phyloP scores from a whole-genome alignment of 2,797 vertebrate species.

The Microhierax caerulescens region DNA sequence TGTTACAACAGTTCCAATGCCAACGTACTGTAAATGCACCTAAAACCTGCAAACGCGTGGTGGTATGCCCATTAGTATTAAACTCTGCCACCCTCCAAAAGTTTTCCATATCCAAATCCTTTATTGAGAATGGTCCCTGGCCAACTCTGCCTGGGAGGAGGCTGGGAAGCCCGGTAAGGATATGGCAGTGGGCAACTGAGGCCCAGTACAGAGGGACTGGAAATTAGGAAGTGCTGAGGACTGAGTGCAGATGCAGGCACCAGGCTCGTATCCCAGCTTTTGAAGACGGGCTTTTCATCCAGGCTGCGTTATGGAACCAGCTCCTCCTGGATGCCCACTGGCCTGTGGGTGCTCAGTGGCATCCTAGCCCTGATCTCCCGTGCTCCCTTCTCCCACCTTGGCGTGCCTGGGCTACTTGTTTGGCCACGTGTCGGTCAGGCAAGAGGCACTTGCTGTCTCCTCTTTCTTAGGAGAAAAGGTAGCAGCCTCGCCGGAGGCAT shows the following conservation, averaged over 20 bases:
- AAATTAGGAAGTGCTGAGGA: not conserved
- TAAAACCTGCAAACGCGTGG: not conserved
- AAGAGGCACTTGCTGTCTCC: not conserved
- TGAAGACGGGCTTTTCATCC: not conserved
- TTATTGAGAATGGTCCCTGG: not conserved
- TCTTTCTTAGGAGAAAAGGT: not conserved
- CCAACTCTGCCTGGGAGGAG: not conserved
- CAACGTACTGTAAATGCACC: not conserved
- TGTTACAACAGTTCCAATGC: not conserved
- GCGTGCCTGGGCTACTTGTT: not conserved
- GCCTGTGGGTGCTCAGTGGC: fast-evolving
- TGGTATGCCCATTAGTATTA: not conserved
- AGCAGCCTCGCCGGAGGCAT: not conserved
- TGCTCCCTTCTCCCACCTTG: not conserved
- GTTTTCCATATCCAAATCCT: not conserved
- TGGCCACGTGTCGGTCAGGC: fast-evolving
- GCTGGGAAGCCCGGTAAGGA: not conserved
- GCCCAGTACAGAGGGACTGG: not conserved
- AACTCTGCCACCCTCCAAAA: not conserved
- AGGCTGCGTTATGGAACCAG: not conserved
- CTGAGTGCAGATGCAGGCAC: fast-evolving
- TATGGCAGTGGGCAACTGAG: not conserved
- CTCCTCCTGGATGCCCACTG: not conserved
- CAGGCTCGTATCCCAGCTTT: fast-evolving
- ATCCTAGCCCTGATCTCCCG: not conserved